Percentiles rank a stretch among this genome's conserved stretches.
phyloP scores from a whole-genome alignment of 2,888 invertebrate species.

The Oxystoma pomonae region DNA sequence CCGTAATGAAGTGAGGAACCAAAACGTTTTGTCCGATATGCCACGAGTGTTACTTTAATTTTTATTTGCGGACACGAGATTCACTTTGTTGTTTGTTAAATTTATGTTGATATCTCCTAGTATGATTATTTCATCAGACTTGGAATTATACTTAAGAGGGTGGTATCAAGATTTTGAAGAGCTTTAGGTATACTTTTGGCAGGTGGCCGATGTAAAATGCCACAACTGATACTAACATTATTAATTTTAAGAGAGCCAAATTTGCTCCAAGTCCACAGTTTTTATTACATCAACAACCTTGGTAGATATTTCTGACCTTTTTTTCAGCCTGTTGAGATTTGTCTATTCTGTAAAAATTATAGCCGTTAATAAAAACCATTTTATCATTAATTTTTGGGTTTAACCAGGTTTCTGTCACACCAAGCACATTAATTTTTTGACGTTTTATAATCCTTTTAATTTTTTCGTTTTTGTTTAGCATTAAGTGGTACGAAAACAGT shows the following conservation, averaged over 20 bases:
- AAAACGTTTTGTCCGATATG: too few species aligned
- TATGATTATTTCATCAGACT: neutral
- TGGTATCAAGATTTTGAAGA: neutral
- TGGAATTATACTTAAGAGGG: neutral
- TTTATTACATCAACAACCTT: neutral
- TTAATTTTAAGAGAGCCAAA: neutral
- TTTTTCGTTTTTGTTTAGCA: too few species aligned
- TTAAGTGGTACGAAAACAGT: too few species aligned
- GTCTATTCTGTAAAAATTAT: neutral
- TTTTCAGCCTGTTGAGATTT: neutral
- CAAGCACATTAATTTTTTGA: neutral
- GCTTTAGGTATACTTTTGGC: neutral
- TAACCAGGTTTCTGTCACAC: neutral
- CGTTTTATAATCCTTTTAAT: neutral
- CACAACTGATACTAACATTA: neutral
- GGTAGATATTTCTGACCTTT: too few species aligned
- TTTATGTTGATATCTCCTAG: neutral
- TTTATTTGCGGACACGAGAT: too few species aligned
- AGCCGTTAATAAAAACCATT: neutral
- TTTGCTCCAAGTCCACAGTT: neutral
- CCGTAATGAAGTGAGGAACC: too few species aligned
- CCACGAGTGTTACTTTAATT: too few species aligned
- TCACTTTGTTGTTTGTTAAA: too few species aligned
- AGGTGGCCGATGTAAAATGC: neutral
- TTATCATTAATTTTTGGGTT: neutral